phyloP scores from a whole-genome alignment of 2,113 vertebrate genomes.

The Herpailurus yagouaroundi region DNA sequence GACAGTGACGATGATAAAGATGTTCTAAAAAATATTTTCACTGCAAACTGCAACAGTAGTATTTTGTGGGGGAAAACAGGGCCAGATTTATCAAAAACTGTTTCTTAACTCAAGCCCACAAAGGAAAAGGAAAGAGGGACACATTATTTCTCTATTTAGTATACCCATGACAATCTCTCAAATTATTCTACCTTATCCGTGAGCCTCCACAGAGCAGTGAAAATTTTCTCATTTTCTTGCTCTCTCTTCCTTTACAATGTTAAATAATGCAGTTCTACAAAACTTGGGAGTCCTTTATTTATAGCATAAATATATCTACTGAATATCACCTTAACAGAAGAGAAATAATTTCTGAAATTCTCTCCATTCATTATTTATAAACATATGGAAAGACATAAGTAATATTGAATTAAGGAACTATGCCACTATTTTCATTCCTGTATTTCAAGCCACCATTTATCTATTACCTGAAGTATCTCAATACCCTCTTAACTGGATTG shows the following conservation, averaged over 20 bases:
- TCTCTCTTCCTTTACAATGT: constrained; percentile 14
- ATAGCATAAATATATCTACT: not conserved
- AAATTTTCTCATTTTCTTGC: not conserved
- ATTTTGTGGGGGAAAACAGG: not conserved
- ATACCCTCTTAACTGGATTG: not conserved
- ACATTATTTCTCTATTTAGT: not conserved
- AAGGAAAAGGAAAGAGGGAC: not conserved
- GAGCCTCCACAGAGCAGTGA: not conserved
- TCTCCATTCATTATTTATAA: not conserved
- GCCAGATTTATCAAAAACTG: not conserved
- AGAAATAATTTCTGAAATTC: constrained; percentile 28
- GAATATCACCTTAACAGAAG: not conserved
- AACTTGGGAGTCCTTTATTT: not conserved
- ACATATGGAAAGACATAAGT: not conserved
- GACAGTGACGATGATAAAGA: not conserved
- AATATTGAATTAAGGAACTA: not conserved
- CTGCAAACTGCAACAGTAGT: not conserved
- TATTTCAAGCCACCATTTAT: not conserved
- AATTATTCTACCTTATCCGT: not conserved
- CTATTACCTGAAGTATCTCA: not conserved
- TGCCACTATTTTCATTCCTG: not conserved
- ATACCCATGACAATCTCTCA: not conserved
- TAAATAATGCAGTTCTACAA: constrained; percentile 33
- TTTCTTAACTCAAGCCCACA: not conserved
- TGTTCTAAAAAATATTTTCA: not conserved